Percentiles rank a stretch among this genome's conserved stretches.
Conservation (phyloP, 2,113 vertebrate genomes). For the Chrysemys picta region DNA sequence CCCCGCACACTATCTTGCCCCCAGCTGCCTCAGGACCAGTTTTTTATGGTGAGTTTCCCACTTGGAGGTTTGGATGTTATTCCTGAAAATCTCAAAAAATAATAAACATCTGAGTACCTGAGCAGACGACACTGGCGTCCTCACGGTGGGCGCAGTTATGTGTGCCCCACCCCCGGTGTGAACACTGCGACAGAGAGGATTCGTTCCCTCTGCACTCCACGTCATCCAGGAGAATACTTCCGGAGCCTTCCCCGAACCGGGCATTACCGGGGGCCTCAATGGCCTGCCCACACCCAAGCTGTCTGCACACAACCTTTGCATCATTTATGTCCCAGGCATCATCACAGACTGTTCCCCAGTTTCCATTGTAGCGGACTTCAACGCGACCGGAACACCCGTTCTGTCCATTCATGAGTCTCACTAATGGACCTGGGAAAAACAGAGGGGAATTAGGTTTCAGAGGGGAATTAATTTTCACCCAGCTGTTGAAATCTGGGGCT, state of each 20-base stretch:
- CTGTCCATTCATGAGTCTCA: slow-evolving; percentile 47
- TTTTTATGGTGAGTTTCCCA: neutral
- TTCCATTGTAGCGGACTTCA: slow-evolving; percentile 10
- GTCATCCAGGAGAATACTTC: slow-evolving; percentile 82
- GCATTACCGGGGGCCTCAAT: neutral
- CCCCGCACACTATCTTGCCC: too few relatives aligned
- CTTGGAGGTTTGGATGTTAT: too few relatives aligned
- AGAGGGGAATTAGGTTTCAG: too few relatives aligned
- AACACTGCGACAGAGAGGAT: slow-evolving; percentile 79
- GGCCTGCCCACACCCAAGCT: slow-evolving; percentile 24
- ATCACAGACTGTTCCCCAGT: slow-evolving; percentile 52
- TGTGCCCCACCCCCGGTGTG: slow-evolving; percentile 80
- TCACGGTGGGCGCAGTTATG: slow-evolving; percentile 87
- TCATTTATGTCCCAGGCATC: slow-evolving; percentile 2
- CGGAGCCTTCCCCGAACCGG: slow-evolving; percentile 82
- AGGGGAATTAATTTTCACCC: too few relatives aligned
- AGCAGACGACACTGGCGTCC: slow-evolving; percentile 84
- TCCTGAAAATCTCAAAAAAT: neutral
- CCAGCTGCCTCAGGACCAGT: too few relatives aligned
- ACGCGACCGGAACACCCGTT: slow-evolving; percentile 33
- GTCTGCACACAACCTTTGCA: neutral
- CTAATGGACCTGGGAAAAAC: neutral
- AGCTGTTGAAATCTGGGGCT: too few relatives aligned
- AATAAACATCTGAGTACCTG: slow-evolving; percentile 11
- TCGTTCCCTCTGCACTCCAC: slow-evolving; percentile 82